Conservation (phyloP, 2,797 vertebrate genomes). For the Pangasius larnaudii region DNA sequence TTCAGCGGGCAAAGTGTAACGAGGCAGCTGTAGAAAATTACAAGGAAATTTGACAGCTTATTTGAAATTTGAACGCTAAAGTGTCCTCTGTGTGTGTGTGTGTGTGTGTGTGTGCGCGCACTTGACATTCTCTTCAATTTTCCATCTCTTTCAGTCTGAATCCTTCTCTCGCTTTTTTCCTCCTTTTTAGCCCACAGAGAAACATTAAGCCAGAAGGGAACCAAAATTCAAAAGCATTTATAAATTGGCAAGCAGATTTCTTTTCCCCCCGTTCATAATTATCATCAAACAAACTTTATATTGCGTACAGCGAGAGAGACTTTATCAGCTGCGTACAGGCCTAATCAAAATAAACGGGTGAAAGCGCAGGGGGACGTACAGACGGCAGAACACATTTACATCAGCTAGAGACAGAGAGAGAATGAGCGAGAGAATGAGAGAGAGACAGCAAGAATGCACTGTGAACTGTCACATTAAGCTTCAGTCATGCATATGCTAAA, state of each 20-base stretch:
- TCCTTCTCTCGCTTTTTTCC: neutral
- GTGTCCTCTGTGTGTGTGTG: neutral
- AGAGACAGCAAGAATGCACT: neutral
- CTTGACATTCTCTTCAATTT: slow-evolving; percentile 5
- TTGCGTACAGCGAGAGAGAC: slow-evolving; percentile 7
- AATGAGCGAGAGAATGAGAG: neutral
- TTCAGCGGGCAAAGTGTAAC: slow-evolving; percentile 6
- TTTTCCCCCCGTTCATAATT: slow-evolving; percentile 10
- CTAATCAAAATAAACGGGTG: slow-evolving; percentile 18
- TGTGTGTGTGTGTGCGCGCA: neutral
- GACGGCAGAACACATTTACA: slow-evolving; percentile 20
- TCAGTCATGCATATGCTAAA: neutral
- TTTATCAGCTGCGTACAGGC: slow-evolving; percentile 25
- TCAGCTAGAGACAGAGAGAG: neutral
- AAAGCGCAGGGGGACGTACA: neutral
- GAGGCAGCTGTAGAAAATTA: slow-evolving; percentile 12
- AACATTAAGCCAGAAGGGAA: slow-evolving; percentile 17
- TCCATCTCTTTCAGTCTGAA: neutral
- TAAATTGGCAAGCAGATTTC: slow-evolving; percentile 14
- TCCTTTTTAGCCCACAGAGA: neutral
- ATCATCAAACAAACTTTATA: slow-evolving; percentile 34
- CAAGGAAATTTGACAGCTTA: slow-evolving; percentile 26
- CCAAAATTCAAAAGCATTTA: slow-evolving; percentile 20
- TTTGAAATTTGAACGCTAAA: slow-evolving; percentile 1
- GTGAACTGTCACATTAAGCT: neutral